Evolutionary conservation across 2,888 invertebrate genomes (phyloP).

Genomic region (Hemaris fuciformis): DNA sequence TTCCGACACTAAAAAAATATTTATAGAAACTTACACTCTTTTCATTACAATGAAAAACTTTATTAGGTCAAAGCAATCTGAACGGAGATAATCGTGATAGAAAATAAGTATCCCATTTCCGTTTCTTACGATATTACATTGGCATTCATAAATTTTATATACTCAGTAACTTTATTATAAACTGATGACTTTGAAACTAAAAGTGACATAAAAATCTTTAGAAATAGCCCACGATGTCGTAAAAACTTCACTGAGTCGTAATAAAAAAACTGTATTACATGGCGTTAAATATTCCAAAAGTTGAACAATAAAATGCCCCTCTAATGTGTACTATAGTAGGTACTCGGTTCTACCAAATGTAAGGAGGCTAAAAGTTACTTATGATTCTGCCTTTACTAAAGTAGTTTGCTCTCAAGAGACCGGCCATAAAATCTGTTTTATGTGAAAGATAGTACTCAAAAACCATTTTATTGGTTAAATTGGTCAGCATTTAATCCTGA

Average conservation of each 20-base stretch:
- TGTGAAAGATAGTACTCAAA: too few relatives aligned
- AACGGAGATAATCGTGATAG: not conserved
- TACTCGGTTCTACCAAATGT: not conserved
- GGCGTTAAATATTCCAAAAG: constrained; percentile 67
- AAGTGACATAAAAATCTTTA: constrained; percentile 65
- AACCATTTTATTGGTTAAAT: too few relatives aligned
- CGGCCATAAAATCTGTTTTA: too few relatives aligned
- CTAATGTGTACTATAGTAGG: constrained; percentile 34
- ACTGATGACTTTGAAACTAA: constrained; percentile 55
- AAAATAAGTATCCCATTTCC: not conserved
- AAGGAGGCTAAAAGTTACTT: constrained; percentile 10
- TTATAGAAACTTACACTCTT: not conserved
- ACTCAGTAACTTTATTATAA: constrained; percentile 51
- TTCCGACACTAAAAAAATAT: not conserved
- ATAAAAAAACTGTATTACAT: constrained; percentile 65
- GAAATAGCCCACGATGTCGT: constrained; percentile 62
- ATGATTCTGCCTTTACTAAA: not conserved
- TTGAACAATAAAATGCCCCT: constrained; percentile 60
- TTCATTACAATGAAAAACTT: not conserved
- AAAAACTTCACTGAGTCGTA: constrained; percentile 67
- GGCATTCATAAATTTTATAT: constrained; percentile 36
- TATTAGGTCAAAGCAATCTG: not conserved
- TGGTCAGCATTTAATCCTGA: too few relatives aligned
- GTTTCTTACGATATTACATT: constrained; percentile 17
- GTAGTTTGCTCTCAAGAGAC: not conserved